A percentile compares a stretch with the other conserved stretches of the same genome.
phyloP scores from a whole-genome alignment of 2,113 vertebrate species.

The Morone chrysops region DNA sequence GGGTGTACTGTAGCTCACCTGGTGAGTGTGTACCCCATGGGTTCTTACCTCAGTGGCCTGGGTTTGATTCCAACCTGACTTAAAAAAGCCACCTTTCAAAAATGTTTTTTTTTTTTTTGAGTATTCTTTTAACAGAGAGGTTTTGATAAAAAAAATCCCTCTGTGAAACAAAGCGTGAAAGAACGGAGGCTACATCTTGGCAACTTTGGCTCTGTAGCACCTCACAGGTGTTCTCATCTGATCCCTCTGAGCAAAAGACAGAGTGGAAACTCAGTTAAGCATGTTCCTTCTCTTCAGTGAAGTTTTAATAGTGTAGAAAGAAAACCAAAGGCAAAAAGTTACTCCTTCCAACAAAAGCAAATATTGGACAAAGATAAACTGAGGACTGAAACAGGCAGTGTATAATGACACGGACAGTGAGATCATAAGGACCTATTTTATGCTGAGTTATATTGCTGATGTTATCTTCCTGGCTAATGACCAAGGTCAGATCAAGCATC shows the following conservation, averaged over 20 bases:
- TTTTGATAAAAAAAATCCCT: background rate
- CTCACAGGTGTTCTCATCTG: constrained; percentile 9
- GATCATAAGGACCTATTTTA: background rate
- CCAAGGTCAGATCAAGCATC: constrained; percentile 17
- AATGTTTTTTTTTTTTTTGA: background rate
- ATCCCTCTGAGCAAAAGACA: background rate
- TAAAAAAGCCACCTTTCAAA: background rate
- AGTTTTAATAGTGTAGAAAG: background rate
- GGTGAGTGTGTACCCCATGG: too few relatives aligned
- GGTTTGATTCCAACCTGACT: too few relatives aligned
- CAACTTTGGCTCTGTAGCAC: background rate
- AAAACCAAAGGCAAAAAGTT: background rate
- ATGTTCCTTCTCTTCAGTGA: background rate
- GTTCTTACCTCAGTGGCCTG: too few relatives aligned
- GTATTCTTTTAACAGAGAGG: background rate
- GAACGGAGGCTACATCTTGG: background rate
- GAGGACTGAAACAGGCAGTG: constrained; percentile 5
- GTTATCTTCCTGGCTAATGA: constrained; percentile 9
- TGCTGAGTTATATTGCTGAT: background rate
- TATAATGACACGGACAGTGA: background rate
- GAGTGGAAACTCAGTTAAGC: background rate
- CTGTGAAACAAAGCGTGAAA: too few relatives aligned
- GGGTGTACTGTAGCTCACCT: background rate
- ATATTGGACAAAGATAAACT: background rate
- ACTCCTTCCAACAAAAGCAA: background rate